These are phyloP conservation scores for Pterostichus niger DNA, from an alignment of 2,888 invertebrate species.

Conservation along the genomic window DNA sequence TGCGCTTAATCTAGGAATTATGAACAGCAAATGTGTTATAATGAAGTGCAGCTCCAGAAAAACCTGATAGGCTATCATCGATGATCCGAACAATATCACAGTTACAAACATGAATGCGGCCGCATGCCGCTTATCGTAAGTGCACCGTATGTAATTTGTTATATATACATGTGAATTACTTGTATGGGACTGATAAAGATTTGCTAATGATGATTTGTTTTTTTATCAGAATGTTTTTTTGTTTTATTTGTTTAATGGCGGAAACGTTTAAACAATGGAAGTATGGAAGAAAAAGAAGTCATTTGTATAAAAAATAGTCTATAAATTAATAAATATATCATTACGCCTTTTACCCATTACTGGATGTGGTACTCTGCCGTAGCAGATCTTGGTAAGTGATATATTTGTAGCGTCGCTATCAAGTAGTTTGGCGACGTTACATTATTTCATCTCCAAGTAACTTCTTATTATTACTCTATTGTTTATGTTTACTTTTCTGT, in stretches of 20 bases:
- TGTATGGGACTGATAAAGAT: conserved; percentile 15
- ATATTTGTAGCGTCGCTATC: too few relatives aligned
- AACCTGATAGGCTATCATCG: conserved; percentile 9
- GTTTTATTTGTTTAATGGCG: background rate
- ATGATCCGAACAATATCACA: conserved; percentile 11
- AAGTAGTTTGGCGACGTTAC: too few relatives aligned
- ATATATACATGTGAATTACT: conserved; percentile 23
- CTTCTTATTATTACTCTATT: too few relatives aligned
- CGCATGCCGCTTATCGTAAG: conserved; percentile 44
- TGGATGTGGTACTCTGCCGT: too few relatives aligned
- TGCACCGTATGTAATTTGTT: conserved; percentile 46
- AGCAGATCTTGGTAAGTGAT: too few relatives aligned
- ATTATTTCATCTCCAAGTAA: too few relatives aligned
- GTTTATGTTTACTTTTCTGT: too few relatives aligned
- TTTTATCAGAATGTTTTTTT: conserved; percentile 6
- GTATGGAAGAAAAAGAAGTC: too few relatives aligned
- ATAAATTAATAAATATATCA: too few relatives aligned
- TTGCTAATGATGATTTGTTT: conserved; percentile 28
- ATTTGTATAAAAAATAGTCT: too few relatives aligned
- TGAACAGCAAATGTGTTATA: conserved; percentile 17
- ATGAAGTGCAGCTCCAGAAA: background rate
- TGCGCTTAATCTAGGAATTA: conserved; percentile 11
- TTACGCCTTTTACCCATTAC: too few relatives aligned
- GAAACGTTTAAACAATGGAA: too few relatives aligned
- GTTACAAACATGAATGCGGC: background rate